phyloP scores from a whole-genome alignment of 1,140 invertebrate species.

The Globodera rostochiensis region DNA sequence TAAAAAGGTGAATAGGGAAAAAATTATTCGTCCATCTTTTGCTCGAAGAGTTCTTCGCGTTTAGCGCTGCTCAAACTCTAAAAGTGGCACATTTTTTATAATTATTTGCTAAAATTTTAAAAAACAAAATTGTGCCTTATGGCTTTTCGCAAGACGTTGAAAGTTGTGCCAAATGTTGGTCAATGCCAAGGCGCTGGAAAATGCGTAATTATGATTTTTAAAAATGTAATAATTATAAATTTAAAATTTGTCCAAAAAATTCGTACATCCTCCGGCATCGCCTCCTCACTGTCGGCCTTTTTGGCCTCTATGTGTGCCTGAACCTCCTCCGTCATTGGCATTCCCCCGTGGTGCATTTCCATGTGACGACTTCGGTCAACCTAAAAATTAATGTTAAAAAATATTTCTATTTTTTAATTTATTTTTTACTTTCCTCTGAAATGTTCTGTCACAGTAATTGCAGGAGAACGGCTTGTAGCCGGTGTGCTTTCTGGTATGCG shows the following conservation, averaged over 20 bases:
- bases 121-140: not conserved
- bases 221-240: too few relatives aligned
- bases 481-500: slow-evolving; percentile 93
- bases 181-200: slow-evolving; percentile 10
- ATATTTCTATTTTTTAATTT: not conserved
- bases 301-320: not conserved
- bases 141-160: not conserved
- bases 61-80: not conserved
- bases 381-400: not conserved
- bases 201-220: not conserved
- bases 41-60: not conserved
- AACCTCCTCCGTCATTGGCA: not conserved
- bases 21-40: not conserved
- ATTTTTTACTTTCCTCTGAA: slow-evolving; percentile 90
- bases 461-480: slow-evolving; percentile 96
- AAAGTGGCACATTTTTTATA: not conserved
- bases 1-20: not conserved
- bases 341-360: slow-evolving; percentile 20
- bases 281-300: not conserved
- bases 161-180: not conserved
- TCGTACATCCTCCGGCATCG: not conserved
- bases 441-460: slow-evolving; percentile 87
- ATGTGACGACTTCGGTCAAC: slow-evolving; percentile 37
- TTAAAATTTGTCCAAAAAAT: too few relatives aligned
- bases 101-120: not conserved